Evolutionary conservation across 1,140 invertebrate species (phyloP), one percentile per base, ranked within the genome.

Genomic region (Kradibia gibbosae): DNA sequence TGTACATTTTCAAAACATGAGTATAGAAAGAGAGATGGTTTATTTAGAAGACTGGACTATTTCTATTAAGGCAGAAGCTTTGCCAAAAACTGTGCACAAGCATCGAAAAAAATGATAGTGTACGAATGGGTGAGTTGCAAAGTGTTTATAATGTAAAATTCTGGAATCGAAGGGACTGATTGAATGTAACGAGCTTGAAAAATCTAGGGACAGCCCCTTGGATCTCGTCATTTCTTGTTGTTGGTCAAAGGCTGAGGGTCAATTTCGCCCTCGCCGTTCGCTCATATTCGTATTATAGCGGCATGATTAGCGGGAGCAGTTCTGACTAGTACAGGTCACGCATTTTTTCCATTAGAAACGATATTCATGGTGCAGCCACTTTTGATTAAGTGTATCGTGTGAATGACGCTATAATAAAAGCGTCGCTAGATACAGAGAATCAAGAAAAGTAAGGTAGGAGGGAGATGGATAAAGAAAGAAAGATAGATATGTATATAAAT

Each of bases 241-340:
- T 3, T 17, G 0, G 20, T 78, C 75, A 67, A 78, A 78, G 60
- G 60, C 73, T 31, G 31, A 13, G 3, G 5, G 10, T 15, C 28
- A 55, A 22, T 55, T 55, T 57, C 22, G n/a, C 15, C 28, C 45
- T 36, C 65, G 36, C 17, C n/a, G 17, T 13, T 7, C 76, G 31
- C n/a, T 0, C 48, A 57, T 39, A 71, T 77, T 76, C 70, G 80
- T 34, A 53, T 28, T 42, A 55, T 36, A 36, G 74, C 31, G 80
- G 76, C 65, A 79, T 82, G 80, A 82, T 82, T 83, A 82, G 83
- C 75, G 39, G 72, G 13, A 60, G 77, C 77, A 0, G 72, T 60
- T 13, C 8, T 1, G 74, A 74, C 80, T 60, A 45, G 39, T 42
- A 42, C 36, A 60, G 71, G 25, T 36, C 60, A 31, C 39, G 62